Conservation (phyloP, 1,140 invertebrate genomes). For the Sitophilus oryzae region DNA sequence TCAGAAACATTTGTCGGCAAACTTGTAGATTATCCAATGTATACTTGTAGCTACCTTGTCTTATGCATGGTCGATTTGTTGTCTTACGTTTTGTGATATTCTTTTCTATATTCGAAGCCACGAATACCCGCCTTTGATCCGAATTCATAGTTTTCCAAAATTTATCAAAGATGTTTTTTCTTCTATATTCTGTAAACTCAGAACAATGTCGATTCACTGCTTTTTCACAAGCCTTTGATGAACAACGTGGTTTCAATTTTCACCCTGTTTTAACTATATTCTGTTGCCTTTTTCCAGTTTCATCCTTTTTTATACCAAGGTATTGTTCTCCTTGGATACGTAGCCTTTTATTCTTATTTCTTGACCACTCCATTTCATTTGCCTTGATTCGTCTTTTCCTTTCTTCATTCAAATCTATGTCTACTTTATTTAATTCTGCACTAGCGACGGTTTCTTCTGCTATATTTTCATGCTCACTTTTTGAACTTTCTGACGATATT, state of each 20-base stretch:
- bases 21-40: neutral
- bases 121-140: neutral
- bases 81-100: neutral
- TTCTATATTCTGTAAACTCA: neutral
- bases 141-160: neutral
- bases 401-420: neutral
- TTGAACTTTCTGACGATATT: too few species aligned
- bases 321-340: neutral
- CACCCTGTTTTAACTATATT: neutral
- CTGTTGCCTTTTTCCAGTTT: neutral
- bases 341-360: slow-evolving; percentile 2
- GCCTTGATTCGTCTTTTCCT: neutral
- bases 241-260: neutral
- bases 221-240: neutral
- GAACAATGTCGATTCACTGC: neutral
- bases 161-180: neutral
- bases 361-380: neutral
- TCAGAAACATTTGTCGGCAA: neutral
- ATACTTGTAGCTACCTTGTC: slow-evolving; percentile 1
- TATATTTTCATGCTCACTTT: too few species aligned
- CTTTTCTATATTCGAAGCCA: neutral
- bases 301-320: neutral
- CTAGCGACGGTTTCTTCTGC: neutral
- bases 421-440: too few species aligned
- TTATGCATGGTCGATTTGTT: neutral